A percentile compares a stretch with the other conserved stretches of the same genome.
Conservation (phyloP, 2,797 vertebrate genomes). For the Galaxias olidus region DNA sequence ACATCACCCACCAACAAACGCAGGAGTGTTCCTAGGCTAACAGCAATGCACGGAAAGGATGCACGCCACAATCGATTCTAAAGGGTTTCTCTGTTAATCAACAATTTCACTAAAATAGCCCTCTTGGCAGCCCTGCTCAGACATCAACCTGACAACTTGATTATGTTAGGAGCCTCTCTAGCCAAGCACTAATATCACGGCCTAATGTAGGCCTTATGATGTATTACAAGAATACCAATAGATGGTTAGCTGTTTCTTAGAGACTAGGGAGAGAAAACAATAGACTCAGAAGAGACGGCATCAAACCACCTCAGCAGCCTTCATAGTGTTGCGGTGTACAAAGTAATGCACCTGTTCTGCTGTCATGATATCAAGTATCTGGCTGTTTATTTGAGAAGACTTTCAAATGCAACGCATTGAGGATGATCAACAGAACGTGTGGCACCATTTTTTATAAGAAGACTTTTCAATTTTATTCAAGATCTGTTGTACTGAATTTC, state of each 20-base stretch:
- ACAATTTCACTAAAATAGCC: conserved; percentile 59
- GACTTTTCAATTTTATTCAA: no score
- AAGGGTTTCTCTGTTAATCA: conserved; percentile 52
- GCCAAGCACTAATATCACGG: conserved; percentile 54
- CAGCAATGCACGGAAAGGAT: conserved; percentile 25
- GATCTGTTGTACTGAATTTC: no score
- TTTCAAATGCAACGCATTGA: no score
- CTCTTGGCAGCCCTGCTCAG: conserved; percentile 45
- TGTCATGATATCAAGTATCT: not conserved
- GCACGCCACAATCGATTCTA: conserved; percentile 54
- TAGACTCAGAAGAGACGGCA: conserved; percentile 4
- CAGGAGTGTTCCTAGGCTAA: conserved; percentile 14
- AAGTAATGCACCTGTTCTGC: not conserved
- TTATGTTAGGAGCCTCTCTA: conserved; percentile 51
- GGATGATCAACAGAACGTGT: no score
- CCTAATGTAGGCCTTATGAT: conserved; percentile 57
- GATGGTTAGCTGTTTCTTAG: conserved; percentile 43
- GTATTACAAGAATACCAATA: conserved; percentile 51
- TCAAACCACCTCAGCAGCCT: conserved; percentile 36
- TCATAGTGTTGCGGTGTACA: not conserved
- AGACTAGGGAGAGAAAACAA: conserved; percentile 42
- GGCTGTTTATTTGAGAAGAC: no score
- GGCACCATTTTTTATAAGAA: no score
- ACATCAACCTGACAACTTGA: conserved; percentile 64
- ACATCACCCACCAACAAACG: conserved; percentile 5